Evolutionary conservation across 1,140 invertebrate species (phyloP).

Genomic region (Drosophila sucinea): DNA sequence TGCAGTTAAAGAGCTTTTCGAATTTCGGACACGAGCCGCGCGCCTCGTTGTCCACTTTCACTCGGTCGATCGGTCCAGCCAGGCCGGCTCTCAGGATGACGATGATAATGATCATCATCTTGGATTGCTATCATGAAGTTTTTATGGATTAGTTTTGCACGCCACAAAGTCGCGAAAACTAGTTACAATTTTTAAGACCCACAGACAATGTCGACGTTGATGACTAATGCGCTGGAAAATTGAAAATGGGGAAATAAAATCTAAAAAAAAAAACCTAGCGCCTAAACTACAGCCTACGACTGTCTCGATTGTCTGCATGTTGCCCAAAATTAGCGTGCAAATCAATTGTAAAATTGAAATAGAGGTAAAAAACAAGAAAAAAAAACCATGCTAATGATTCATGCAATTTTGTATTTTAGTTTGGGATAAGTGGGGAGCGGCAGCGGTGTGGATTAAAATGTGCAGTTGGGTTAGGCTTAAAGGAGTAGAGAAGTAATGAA

Average conservation of each 20-base stretch:
- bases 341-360: conserved; percentile 57
- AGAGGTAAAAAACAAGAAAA: conserved; percentile 9
- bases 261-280: conserved; percentile 5
- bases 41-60: conserved; percentile 67
- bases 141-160: conserved; percentile 49
- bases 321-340: conserved; percentile 71
- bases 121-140: conserved; percentile 14
- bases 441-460: conserved; percentile 37
- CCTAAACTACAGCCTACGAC: conserved; percentile 35
- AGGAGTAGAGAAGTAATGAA: background rate
- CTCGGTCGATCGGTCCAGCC: conserved; percentile 38
- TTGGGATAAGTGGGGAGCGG: conserved; percentile 7
- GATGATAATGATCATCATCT: conserved; percentile 5
- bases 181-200: conserved; percentile 73
- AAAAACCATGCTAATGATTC: conserved; percentile 37
- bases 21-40: conserved; percentile 12
- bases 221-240: conserved; percentile 78
- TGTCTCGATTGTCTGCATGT: conserved; percentile 69
- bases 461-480: conserved; percentile 30
- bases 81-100: conserved; percentile 62
- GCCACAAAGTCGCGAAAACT: conserved; percentile 52
- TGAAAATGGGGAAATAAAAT: conserved; percentile 52
- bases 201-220: conserved; percentile 39
- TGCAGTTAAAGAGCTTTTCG: conserved; percentile 45
- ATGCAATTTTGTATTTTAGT: conserved; percentile 39